These are phyloP conservation scores for Podabrus alpinus DNA, from an alignment of 2,888 invertebrate genomes.

Conservation along the genomic window DNA sequence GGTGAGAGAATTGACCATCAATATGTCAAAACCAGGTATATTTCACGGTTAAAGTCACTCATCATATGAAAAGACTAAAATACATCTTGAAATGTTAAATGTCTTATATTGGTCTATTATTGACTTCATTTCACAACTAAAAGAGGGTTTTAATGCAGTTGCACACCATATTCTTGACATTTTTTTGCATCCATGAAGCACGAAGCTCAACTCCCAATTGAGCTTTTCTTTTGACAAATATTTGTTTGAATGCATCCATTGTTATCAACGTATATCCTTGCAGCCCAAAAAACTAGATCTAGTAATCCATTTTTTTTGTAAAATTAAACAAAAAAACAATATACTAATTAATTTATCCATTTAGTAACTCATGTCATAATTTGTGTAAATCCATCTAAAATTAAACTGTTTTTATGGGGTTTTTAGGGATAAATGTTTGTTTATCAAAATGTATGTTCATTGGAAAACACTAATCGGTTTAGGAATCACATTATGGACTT, in stretches of 20 bases:
- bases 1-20: constrained; percentile 23
- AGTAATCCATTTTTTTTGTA: background rate
- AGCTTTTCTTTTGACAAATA: background rate
- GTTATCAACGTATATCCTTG: background rate
- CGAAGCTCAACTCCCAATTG: background rate
- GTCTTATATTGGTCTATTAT: constrained; percentile 32
- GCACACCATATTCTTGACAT: background rate
- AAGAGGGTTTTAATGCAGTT: constrained; percentile 10
- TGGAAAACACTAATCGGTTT: constrained; percentile 45
- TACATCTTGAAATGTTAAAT: constrained; percentile 24
- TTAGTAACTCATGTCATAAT: background rate
- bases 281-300: background rate
- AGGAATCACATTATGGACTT: constrained; percentile 45
- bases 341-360: background rate
- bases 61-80: constrained; percentile 20
- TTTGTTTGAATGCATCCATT: background rate
- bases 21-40: constrained; percentile 29
- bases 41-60: constrained; percentile 28
- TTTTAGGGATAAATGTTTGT: background rate
- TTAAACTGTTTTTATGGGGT: background rate
- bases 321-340: constrained; percentile 2
- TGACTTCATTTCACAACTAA: constrained; percentile 32
- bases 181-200: background rate
- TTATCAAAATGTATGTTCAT: constrained; percentile 40
- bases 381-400: background rate